phyloP scores from a whole-genome alignment of 2,797 vertebrate species.

The Halcyon chelicuti region DNA sequence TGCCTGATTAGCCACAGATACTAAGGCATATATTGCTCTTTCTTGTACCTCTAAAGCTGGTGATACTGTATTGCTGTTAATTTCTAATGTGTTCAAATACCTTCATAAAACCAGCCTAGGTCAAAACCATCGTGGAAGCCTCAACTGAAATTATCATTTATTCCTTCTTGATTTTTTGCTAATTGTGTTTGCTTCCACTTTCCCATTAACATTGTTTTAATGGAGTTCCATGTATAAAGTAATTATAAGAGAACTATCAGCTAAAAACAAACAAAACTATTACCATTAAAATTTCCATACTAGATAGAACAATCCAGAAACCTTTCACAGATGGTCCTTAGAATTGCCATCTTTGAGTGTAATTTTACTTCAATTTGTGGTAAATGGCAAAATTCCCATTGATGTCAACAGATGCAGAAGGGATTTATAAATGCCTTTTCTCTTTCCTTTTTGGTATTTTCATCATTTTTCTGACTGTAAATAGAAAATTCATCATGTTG shows the following conservation, averaged over 20 bases:
- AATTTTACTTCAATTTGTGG: background rate
- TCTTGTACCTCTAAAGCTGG: background rate
- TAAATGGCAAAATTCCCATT: background rate
- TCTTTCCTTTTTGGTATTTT: background rate
- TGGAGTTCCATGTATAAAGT: slow-evolving; percentile 1
- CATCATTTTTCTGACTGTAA: background rate
- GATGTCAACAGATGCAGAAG: background rate
- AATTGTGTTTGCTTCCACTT: background rate
- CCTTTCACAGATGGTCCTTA: background rate
- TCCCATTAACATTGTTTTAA: background rate
- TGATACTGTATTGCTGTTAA: background rate
- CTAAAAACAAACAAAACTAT: background rate
- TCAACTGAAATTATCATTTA: background rate
- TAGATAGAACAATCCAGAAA: slow-evolving; percentile 3
- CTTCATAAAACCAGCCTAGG: background rate
- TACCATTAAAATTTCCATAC: background rate
- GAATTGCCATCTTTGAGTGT: background rate
- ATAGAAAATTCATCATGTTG: background rate
- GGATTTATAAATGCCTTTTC: background rate
- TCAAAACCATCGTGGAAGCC: background rate
- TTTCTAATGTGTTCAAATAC: background rate
- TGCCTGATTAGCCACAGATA: background rate
- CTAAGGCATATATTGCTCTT: background rate
- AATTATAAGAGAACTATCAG: background rate
- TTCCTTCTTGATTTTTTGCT: background rate